phyloP scores from a whole-genome alignment of 2,113 vertebrate genomes.

The Muntiacus reevesi region DNA sequence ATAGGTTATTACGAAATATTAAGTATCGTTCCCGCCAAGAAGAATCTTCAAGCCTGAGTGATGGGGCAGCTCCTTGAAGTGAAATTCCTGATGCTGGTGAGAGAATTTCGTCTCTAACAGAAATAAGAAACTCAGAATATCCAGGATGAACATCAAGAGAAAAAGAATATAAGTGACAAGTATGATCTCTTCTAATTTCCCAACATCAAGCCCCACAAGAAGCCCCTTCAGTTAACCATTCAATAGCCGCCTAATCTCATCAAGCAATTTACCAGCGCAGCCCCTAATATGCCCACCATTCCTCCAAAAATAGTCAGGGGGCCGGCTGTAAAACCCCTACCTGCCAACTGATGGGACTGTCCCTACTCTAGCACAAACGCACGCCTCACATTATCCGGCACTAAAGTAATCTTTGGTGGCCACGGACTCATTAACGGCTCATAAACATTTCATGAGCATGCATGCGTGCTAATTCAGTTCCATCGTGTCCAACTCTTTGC shows the following conservation, averaged over 20 bases:
- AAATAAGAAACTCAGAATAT: not conserved
- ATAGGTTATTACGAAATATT: not conserved
- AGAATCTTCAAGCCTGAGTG: not conserved
- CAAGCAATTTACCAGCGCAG: not conserved
- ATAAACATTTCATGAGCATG: no score
- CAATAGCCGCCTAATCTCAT: not conserved
- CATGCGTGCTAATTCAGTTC: no score
- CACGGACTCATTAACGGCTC: no score
- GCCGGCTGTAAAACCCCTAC: not conserved
- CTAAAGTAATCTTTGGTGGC: not conserved
- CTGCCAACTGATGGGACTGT: not conserved
- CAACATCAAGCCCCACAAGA: not conserved
- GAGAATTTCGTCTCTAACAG: not conserved
- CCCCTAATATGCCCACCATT: not conserved
- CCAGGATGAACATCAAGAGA: not conserved
- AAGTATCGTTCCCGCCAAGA: not conserved
- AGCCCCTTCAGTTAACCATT: not conserved
- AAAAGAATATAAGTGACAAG: not conserved
- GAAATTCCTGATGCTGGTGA: not conserved
- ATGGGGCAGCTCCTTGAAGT: not conserved
- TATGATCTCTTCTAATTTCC: not conserved
- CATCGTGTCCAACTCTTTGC: no score
- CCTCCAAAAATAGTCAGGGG: not conserved
- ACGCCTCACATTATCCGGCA: not conserved
- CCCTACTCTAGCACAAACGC: accelerated